phyloP scores from a whole-genome alignment of 2,888 invertebrate genomes.

The Heterodera filipjevi region DNA sequence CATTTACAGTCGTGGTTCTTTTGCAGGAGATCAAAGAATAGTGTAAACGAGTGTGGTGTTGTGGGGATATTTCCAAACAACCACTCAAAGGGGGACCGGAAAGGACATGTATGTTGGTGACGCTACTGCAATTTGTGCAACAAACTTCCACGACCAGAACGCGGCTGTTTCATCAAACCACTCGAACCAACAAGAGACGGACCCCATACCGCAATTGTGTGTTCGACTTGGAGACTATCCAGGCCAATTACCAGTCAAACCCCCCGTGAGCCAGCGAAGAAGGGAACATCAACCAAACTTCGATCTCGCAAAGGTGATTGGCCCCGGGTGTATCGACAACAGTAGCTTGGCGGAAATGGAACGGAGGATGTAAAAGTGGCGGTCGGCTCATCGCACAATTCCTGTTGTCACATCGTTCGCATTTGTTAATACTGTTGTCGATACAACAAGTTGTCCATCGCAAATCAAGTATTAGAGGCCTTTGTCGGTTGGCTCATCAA shows the following conservation, averaged over 20 bases:
- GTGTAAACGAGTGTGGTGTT: conserved; percentile 1
- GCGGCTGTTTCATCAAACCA: neutral
- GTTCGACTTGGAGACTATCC: conserved; percentile 6
- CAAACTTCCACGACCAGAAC: neutral
- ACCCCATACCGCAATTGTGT: neutral
- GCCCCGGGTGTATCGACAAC: neutral
- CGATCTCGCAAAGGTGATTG: neutral
- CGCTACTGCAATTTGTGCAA: neutral
- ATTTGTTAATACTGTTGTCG: neutral
- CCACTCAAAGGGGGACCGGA: neutral
- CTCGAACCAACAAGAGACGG: neutral
- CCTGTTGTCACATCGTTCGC: neutral
- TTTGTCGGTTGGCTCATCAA: conserved; percentile 27
- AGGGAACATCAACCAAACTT: conserved; percentile 26
- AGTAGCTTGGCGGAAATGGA: conserved; percentile 2
- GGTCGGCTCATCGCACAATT: neutral
- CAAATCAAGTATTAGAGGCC: conserved; percentile 21
- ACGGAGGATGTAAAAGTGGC: neutral
- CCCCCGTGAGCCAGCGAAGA: neutral
- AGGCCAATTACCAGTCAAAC: neutral
- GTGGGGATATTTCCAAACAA: neutral
- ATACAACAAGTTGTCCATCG: neutral
- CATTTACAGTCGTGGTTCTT: neutral
- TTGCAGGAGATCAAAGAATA: neutral
- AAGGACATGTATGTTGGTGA: neutral